Evolutionary conservation across 2,888 invertebrate species (phyloP), one percentile per base, ranked within the genome.

Genomic region (Rhingia campestris): DNA sequence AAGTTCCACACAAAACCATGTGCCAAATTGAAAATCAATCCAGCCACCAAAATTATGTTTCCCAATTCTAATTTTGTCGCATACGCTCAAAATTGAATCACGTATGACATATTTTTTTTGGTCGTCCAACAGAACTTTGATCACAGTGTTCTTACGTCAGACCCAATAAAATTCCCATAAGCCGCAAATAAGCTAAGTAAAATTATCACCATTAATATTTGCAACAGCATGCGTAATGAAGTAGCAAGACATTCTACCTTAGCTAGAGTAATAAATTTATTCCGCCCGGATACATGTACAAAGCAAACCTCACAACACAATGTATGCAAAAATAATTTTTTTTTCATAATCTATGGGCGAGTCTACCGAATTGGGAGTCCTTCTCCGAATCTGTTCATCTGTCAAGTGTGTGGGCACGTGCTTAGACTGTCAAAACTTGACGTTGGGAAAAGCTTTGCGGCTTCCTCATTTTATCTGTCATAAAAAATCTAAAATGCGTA

Each of bases 221-320:
- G 49, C 41, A 35, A 22, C 51, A 59, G 67, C 53, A 77, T 74
- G 82, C 82, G 82, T 82, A 82, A 74, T 77, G 53, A 77, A 77
- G 77, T 74, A 79, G 79, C 51, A 45, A 77, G 32, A 53, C 22
- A 22, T 58, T 69, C 73, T 14, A 43, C 67, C 67, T 51, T 61
- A 73, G 66, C 72, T 47, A 66, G 39, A 35, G 33, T 33, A 64
- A 69, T 77, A 51, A 82, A 79, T 74, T 64, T 77, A 82, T 82
- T 82, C 82, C 58, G 73, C 82, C 79, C 82, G 82, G 82, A 82
- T 82, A 82, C 69, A 67, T 51, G 47, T 45, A 53, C 49, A 76
- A 54, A 67, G 53, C 41, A 47, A 59, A 53, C 39, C 53, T 56
- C 58, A 49, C 12, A 59, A 61, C 67, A 54, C 47, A 67, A 69